Conservation (phyloP, 2,888 invertebrate genomes). For the Artemia sinica region DNA sequence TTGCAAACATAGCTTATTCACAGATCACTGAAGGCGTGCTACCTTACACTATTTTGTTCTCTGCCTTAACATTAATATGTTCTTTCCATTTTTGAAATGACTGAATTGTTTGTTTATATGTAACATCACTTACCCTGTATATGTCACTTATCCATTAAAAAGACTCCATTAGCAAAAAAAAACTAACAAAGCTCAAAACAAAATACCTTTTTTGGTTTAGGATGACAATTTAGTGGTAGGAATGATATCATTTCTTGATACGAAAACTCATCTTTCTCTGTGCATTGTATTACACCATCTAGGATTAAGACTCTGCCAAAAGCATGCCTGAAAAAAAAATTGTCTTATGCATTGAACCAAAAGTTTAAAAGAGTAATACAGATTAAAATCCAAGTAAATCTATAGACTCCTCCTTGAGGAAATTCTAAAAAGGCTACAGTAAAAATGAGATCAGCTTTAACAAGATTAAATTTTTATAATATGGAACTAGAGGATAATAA, state of each 20-base stretch:
- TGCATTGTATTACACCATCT: slow-evolving; percentile 92
- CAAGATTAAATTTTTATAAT: neutral
- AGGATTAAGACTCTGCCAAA: slow-evolving; percentile 73
- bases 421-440: neutral
- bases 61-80: too few relatives aligned
- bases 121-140: too few relatives aligned
- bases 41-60: too few relatives aligned
- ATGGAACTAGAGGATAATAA: too few relatives aligned
- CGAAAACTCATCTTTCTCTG: slow-evolving; percentile 85
- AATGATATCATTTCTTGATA: slow-evolving; percentile 98
- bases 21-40: too few relatives aligned
- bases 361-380: neutral
- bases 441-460: slow-evolving; percentile 13
- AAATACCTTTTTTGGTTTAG: slow-evolving; percentile 60
- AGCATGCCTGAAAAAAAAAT: slow-evolving; percentile 39
- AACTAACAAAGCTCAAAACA: neutral
- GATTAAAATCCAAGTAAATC: neutral
- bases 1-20: too few relatives aligned
- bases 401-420: neutral
- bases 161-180: too few relatives aligned
- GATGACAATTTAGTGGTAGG: slow-evolving; percentile 75
- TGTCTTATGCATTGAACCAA: too few relatives aligned
- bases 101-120: too few relatives aligned
- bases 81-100: too few relatives aligned
- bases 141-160: too few relatives aligned